Evolutionary conservation across 2,888 invertebrate genomes (phyloP).

Genomic region (Andrena bucephala): DNA sequence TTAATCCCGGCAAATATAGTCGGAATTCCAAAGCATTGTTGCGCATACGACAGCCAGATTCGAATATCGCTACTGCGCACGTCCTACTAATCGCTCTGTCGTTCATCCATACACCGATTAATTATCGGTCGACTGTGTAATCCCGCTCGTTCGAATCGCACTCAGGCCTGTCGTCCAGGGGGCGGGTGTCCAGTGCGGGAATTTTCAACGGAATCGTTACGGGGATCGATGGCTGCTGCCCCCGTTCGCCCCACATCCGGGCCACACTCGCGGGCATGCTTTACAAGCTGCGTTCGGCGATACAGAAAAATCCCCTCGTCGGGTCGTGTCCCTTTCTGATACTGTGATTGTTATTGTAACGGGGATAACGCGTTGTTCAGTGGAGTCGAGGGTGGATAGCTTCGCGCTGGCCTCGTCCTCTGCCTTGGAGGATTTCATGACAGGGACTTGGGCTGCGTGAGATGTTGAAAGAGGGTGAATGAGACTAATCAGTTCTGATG

Average conservation of each 20-base stretch:
- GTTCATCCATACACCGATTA: constrained; percentile 76
- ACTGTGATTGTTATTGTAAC: too few species aligned
- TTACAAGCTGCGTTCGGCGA: background rate
- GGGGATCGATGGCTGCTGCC: background rate
- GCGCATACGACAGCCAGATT: constrained; percentile 77
- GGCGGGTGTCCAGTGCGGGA: background rate
- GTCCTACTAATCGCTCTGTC: constrained; percentile 76
- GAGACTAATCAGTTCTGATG: too few species aligned
- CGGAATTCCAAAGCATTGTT: constrained; percentile 78
- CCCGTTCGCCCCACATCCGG: background rate
- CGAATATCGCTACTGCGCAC: constrained; percentile 69
- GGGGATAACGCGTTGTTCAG: too few species aligned
- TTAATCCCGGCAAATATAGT: constrained; percentile 74
- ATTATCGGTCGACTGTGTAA: constrained; percentile 77
- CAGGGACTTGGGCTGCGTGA: too few species aligned
- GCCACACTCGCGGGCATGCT: background rate
- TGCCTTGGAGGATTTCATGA: too few species aligned
- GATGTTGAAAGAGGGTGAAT: too few species aligned
- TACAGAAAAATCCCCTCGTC: background rate
- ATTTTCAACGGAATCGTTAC: constrained; percentile 15
- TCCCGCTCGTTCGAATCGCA: constrained; percentile 57
- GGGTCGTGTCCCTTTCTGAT: too few species aligned
- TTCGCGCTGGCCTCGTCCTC: too few species aligned
- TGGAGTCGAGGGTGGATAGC: too few species aligned
- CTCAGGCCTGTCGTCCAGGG: constrained; percentile 12